Percentiles rank a stretch among this genome's conserved stretches.
Conservation (phyloP, 2,113 vertebrate genomes). For the Myiagra hebetior region DNA sequence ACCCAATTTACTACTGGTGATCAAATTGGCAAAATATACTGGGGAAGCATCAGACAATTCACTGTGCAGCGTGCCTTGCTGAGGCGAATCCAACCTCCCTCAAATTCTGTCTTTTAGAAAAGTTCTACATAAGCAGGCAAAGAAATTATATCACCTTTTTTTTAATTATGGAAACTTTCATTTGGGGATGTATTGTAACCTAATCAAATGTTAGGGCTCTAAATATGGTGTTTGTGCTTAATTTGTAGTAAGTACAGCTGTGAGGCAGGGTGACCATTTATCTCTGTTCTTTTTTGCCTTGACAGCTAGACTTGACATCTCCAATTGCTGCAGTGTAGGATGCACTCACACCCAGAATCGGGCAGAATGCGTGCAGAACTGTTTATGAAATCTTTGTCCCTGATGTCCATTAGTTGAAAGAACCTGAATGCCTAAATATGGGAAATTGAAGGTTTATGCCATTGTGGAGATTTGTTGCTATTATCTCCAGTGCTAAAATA, state of each 20-base stretch:
- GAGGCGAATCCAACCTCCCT: not conserved
- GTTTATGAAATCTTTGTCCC: not conserved
- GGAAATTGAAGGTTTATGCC: not conserved
- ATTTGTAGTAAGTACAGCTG: not conserved
- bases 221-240: not conserved
- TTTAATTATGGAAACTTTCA: not conserved
- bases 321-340: not conserved
- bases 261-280: not conserved
- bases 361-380: not conserved
- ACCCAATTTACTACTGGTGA: slow-evolving; percentile 12
- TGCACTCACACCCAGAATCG: not conserved
- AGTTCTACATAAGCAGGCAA: not conserved
- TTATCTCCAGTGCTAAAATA: not conserved
- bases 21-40: not conserved
- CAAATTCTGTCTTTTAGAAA: not conserved
- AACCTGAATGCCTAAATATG: not conserved
- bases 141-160: not conserved
- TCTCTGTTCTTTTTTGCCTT: slow-evolving; percentile 19
- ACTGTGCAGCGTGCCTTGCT: not conserved
- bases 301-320: not conserved
- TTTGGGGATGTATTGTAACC: not conserved
- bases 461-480: not conserved
- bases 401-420: not conserved
- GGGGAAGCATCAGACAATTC: not conserved
- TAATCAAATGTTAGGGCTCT: slow-evolving; percentile 5